Evolutionary conservation across 2,113 vertebrate species (phyloP), one percentile per base, ranked within the genome.

Genomic region (Corapipo altera): DNA sequence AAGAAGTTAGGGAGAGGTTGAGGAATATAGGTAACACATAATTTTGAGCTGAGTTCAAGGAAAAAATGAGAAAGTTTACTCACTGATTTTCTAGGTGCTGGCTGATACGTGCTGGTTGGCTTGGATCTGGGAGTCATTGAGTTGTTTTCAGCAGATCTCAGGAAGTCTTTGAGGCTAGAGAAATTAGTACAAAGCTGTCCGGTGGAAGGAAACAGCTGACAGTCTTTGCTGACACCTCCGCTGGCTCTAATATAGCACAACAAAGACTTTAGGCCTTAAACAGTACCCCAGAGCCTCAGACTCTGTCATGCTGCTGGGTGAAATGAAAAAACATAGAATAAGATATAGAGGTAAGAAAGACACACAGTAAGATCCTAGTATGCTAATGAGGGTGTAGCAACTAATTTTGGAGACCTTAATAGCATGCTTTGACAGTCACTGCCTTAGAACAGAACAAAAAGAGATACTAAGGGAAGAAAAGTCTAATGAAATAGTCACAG

Each of bases 101-200:
- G 46, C 15, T 70, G 21, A 35, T 79, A n/a, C 0, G 0, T 66
- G 21, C 30, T 74, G 24, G 6, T 77, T 92, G 32, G 4, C 59
- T 71, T 77, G 39, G 62, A 54, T 77, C 5, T 16, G 49, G 32
- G 22, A 41, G 33, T 76, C 66, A 72, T 51, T 64, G 51, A 73
- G 46, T 46, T 32, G 5, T 55, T 90, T 41, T 73, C 46, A 91
- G 32, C 24, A 82, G 32, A 69, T 30, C 49, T 21, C 65, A 64
- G 61, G 32, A 82, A 86, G 51, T 61, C 66, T 82, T 82, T 57
- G 57, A 85, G 43, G 39, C 23, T 88, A 23, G 32, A n/a, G 13
- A 52, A 64, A 51, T 22, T 27, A 30, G 23, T 23, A n/a, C 46
- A 80, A 33, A 77, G 39, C 33, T 91, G 35, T 49, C 23, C 85